Conservation (phyloP, 1,140 invertebrate species). For the Planococcus citri region DNA sequence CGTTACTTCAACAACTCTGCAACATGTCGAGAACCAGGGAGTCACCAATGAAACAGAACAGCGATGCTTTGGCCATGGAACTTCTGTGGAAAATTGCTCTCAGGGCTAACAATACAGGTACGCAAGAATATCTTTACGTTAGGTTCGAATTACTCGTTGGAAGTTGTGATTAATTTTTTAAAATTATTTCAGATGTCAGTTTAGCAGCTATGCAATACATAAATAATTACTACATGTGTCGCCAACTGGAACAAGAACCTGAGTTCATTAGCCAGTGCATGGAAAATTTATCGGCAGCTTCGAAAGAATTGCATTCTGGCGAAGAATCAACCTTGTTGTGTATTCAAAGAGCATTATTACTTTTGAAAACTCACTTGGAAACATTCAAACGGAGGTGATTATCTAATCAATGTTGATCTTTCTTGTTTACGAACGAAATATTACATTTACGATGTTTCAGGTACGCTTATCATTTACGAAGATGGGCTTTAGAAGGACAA, state of each 20-base stretch:
- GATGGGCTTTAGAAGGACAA: conserved; percentile 69
- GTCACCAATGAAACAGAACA: conserved; percentile 39
- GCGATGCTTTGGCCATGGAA: conserved; percentile 63
- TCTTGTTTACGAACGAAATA: background rate
- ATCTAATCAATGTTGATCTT: background rate
- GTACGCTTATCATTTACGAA: conserved; percentile 71
- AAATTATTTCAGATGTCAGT: conserved; percentile 54
- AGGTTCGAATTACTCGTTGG: too few species aligned
- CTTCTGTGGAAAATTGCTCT: conserved; percentile 88
- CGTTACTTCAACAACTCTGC: conserved; percentile 79
- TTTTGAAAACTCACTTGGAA: conserved; percentile 84
- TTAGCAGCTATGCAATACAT: conserved; percentile 87
- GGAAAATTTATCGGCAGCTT: conserved; percentile 70
- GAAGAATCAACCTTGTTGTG: conserved; percentile 72
- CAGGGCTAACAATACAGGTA: conserved; percentile 66
- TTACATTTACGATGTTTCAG: conserved; percentile 32
- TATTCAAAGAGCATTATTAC: conserved; percentile 73
- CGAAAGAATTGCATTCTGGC: conserved; percentile 50
- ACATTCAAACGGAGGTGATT: conserved; percentile 65
- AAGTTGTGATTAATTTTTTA: too few species aligned
- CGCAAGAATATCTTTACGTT: conserved; percentile 2
- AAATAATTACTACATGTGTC: conserved; percentile 90
- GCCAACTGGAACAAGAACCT: conserved; percentile 75
- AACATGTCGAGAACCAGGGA: conserved; percentile 50
- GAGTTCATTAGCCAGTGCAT: conserved; percentile 87